Percentiles rank a stretch among this genome's conserved stretches.
phyloP scores from a whole-genome alignment of 2,888 invertebrate species.

The Branchellion lobata region DNA sequence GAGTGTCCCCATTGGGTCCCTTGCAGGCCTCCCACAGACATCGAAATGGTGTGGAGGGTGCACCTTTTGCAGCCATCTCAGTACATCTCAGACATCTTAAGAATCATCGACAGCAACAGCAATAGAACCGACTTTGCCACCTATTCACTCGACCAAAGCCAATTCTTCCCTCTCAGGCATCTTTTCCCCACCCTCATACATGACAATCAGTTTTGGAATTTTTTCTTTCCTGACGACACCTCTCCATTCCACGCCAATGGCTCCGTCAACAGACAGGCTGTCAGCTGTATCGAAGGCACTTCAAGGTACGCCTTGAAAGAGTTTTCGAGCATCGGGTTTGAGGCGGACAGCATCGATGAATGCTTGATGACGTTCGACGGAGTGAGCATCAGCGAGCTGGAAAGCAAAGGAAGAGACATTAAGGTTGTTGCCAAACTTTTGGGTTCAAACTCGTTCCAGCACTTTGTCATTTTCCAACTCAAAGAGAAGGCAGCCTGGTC shows the following conservation, averaged over 20 bases:
- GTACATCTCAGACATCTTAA: slow-evolving; percentile 45
- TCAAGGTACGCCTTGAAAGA: neutral
- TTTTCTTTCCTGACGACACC: slow-evolving; percentile 16
- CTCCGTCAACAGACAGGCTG: slow-evolving; percentile 1
- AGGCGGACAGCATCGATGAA: slow-evolving; percentile 17
- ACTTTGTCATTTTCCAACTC: slow-evolving; percentile 41
- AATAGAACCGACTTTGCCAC: neutral
- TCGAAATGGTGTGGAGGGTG: slow-evolving; percentile 48
- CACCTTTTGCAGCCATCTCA: slow-evolving; percentile 49
- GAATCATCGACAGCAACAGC: slow-evolving; percentile 17
- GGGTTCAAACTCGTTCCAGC: slow-evolving; percentile 46
- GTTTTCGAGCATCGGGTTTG: slow-evolving; percentile 26
- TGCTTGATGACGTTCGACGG: slow-evolving; percentile 47
- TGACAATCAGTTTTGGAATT: slow-evolving; percentile 38
- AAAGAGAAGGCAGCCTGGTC: slow-evolving; percentile 37
- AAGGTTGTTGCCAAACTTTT: slow-evolving; percentile 45
- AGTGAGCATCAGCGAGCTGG: slow-evolving; percentile 46
- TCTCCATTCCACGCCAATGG: slow-evolving; percentile 22
- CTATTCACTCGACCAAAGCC: neutral
- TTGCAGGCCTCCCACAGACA: slow-evolving; percentile 44
- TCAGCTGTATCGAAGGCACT: neutral
- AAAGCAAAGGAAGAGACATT: slow-evolving; percentile 47
- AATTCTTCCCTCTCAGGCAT: neutral
- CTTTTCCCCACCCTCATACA: neutral
- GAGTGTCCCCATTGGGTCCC: slow-evolving; percentile 25